phyloP scores from a whole-genome alignment of 2,888 invertebrate genomes.

The Cephus nigrinus region DNA sequence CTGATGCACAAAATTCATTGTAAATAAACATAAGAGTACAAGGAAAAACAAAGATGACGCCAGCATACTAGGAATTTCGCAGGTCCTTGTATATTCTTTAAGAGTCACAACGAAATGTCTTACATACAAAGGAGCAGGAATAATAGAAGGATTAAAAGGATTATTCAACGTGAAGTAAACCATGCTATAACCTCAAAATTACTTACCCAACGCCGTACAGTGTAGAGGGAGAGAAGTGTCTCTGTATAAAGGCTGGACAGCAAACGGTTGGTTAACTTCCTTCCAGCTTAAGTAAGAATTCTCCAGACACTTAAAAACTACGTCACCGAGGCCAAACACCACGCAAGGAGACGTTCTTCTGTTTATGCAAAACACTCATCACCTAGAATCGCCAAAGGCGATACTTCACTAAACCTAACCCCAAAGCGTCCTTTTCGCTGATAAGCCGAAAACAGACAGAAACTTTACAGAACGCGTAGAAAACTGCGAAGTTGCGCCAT shows the following conservation, averaged over 20 bases:
- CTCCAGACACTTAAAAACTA: neutral
- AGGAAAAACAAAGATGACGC: neutral
- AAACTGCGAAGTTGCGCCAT: neutral
- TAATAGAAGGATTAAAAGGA: neutral
- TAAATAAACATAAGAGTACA: neutral
- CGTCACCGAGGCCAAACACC: neutral
- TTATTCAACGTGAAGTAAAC: neutral
- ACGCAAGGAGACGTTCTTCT: neutral
- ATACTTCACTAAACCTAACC: neutral
- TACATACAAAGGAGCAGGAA: neutral
- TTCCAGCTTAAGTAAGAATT: neutral
- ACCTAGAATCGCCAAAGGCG: neutral
- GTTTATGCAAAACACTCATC: neutral
- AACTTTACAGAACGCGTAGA: neutral
- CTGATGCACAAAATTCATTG: neutral
- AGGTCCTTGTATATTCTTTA: neutral
- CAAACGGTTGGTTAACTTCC: neutral
- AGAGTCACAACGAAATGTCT: neutral
- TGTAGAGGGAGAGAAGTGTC: neutral
- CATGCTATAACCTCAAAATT: neutral
- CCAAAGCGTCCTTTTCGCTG: neutral
- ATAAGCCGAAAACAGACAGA: neutral
- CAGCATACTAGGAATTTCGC: neutral
- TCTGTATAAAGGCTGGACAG: neutral
- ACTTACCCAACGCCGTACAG: neutral